Base-by-base conservation (phyloP, 2,113 vertebrate genomes). In the Pungitius pungitius region DNA sequence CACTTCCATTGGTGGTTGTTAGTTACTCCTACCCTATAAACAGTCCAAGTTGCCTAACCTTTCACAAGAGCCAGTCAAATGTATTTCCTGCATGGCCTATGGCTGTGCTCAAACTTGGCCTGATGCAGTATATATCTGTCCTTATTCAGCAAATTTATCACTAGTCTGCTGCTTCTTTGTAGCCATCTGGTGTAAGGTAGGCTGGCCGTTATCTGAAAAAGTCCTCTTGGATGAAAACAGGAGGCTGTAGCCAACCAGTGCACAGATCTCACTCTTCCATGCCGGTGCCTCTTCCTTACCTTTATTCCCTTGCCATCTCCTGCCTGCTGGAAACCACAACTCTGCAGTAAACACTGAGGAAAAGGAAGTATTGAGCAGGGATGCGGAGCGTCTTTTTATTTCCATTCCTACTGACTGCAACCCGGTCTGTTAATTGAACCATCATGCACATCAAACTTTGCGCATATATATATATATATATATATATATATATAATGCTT, bases 151-250 rank as follows among this genome's bases (percentile, higher is more conserved):
- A 77, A 56, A 77, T 87, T 27, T 58, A 45, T 81, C 64, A 82
- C 80, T 75, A 73, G 74, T 85, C 70, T 78, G 67, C 61, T 79
- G 75, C 20, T 70, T 79, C 37, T 83, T 80, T 76, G 74, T 66
- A 83, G 60, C 88, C 85, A 82, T 88, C 82, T 87, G 87, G 83
- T 80, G 59, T 69, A 63, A 85, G 61, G 73, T 79, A 68, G 56
- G 58, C 73, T 24, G 75, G 77, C 47, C 12, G 12, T 71, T 57
- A 39, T 55, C 18, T 66, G 57, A 72, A 78, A 67, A 77, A 64
- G 45, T 54, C 59, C 66, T 80, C 57, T 67, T 58, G 73, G 73
- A 89, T 57, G 73, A 70, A 82, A 60, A 75, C 68, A 75, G 69
- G 70, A 57, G 69, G 58, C 62, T 62, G 73, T 30, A 69, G 67